A percentile compares a stretch with the other conserved stretches of the same genome.
Conservation (phyloP, 2,797 vertebrate species). For the Pangasius larnaudii region DNA sequence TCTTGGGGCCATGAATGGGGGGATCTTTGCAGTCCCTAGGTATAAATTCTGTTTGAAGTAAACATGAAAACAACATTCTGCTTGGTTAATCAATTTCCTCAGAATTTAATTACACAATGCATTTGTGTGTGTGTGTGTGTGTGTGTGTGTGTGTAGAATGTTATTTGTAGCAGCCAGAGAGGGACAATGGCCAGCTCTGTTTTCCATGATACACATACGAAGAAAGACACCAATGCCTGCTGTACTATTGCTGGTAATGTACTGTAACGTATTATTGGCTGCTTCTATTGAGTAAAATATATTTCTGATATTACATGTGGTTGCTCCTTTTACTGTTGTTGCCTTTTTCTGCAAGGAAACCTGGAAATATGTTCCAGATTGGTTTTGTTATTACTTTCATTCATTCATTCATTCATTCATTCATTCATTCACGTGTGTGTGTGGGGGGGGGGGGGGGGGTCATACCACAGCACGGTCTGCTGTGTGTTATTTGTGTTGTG, state of each 20-base stretch:
- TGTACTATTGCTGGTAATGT: slow-evolving; percentile 87
- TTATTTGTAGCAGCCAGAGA: slow-evolving; percentile 95
- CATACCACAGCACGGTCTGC: no score
- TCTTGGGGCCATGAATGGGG: slow-evolving; percentile 91
- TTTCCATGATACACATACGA: slow-evolving; percentile 97
- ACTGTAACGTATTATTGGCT: not conserved
- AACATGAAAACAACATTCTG: not conserved
- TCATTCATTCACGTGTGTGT: not conserved
- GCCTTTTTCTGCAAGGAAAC: not conserved
- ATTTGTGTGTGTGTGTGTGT: not conserved
- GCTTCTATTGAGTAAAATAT: not conserved
- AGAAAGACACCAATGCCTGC: slow-evolving; percentile 94
- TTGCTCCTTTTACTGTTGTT: not conserved
- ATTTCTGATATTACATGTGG: not conserved
- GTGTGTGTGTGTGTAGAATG: slow-evolving; percentile 77
- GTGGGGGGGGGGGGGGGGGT: no score
- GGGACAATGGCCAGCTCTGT: slow-evolving; percentile 92
- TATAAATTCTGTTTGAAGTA: slow-evolving; percentile 62
- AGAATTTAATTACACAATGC: not conserved
- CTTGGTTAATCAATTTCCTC: not conserved
- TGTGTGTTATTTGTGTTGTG: no score
- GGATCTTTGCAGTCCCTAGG: slow-evolving; percentile 89
- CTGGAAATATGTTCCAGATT: not conserved
- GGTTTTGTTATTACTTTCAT: not conserved
- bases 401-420: not conserved